A percentile compares a stretch with the other conserved stretches of the same genome.
Conservation (phyloP, 2,888 invertebrate genomes). For the Andrena praecox region DNA sequence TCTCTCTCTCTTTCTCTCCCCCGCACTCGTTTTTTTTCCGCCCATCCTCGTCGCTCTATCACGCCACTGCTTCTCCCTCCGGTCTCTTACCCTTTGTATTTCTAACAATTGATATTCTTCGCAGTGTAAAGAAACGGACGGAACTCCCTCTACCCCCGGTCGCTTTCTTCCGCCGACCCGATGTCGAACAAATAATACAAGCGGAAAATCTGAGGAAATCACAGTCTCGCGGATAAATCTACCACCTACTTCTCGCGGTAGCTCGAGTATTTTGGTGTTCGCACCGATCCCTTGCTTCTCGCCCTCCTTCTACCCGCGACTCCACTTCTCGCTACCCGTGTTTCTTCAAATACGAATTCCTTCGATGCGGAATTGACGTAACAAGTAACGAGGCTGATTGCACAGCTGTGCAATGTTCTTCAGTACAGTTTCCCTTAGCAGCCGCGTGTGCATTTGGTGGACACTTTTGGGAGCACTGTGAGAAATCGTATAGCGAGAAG, state of each 20-base stretch:
- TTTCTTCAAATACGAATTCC: not conserved
- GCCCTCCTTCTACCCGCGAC: not conserved
- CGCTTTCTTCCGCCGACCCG: constrained; percentile 70
- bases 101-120: constrained; percentile 85
- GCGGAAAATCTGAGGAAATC: constrained; percentile 81
- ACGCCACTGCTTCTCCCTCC: constrained; percentile 60
- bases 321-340: not conserved
- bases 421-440: not conserved
- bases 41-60: constrained; percentile 70
- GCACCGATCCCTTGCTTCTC: constrained; percentile 52
- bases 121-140: constrained; percentile 83
- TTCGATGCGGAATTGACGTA: not conserved
- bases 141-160: constrained; percentile 38
- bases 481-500: too few species aligned
- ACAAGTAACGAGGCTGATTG: not conserved
- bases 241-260: constrained; percentile 43
- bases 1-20: constrained; percentile 69
- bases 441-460: not conserved
- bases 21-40: constrained; percentile 66
- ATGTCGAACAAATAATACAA: constrained; percentile 83
- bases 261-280: constrained; percentile 69
- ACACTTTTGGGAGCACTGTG: not conserved
- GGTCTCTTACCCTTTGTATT: constrained; percentile 83
- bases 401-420: not conserved
- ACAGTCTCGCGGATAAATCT: constrained; percentile 67